A percentile compares a stretch with the other conserved stretches of the same genome.
Conservation (phyloP, 2,797 vertebrate genomes). For the Erpetoichthys calabaricus region DNA sequence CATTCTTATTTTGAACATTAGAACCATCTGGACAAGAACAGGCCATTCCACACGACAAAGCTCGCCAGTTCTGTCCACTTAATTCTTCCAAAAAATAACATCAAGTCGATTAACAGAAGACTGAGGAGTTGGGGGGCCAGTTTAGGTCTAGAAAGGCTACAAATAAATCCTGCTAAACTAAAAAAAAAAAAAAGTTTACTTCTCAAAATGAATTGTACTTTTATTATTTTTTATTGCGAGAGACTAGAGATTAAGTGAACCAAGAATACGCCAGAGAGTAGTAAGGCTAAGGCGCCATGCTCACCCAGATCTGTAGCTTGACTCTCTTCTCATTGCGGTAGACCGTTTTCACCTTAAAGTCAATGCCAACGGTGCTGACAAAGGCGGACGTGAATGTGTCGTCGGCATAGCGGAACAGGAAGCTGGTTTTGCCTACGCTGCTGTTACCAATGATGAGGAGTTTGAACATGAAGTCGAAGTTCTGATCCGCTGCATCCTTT, state of each 20-base stretch:
- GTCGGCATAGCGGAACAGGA: conserved; percentile 77
- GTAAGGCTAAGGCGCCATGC: conserved; percentile 15
- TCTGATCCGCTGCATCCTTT: conserved; percentile 75
- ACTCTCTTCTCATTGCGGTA: conserved; percentile 74
- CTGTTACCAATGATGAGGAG: conserved; percentile 78
- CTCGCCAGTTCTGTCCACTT: too few species aligned
- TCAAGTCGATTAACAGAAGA: too few species aligned
- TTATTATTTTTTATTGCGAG: not conserved
- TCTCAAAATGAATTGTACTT: not conserved
- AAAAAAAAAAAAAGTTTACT: not conserved
- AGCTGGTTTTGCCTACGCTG: conserved; percentile 82
- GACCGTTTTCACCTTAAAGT: conserved; percentile 86
- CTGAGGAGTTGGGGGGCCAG: too few species aligned
- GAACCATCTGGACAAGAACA: too few species aligned
- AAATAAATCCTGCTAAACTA: not conserved
- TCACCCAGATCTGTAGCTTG: conserved; percentile 86
- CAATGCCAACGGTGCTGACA: conserved; percentile 82
- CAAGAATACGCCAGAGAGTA: too few species aligned
- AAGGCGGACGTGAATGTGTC: conserved; percentile 82
- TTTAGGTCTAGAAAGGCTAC: not conserved
- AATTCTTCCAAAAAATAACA: too few species aligned
- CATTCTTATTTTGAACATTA: too few species aligned
- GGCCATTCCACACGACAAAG: too few species aligned
- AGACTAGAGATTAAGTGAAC: not conserved
- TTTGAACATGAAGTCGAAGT: conserved; percentile 90